Evolutionary conservation across 1,140 invertebrate genomes (phyloP).

Genomic region (Laupala kohalensis): DNA sequence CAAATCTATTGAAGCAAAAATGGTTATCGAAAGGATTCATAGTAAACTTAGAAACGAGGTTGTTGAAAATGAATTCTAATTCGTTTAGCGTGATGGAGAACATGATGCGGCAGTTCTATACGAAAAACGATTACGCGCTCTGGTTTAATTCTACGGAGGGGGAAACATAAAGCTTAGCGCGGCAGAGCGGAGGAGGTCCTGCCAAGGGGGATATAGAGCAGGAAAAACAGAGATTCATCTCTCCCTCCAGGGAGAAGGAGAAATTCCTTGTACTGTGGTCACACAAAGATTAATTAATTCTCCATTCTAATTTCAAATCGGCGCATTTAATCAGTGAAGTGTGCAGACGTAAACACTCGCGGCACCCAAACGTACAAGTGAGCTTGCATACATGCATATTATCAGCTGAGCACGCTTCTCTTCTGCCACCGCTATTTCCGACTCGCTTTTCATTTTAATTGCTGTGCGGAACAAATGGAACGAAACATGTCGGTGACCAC

Average conservation of each 20-base stretch:
- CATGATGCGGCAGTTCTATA: neutral
- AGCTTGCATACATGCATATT: neutral
- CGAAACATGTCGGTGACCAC: neutral
- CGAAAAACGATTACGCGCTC: neutral
- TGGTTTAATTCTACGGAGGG: neutral
- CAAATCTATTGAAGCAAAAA: too few relatives aligned
- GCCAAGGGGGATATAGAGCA: neutral
- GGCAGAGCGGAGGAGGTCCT: neutral
- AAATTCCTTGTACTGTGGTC: conserved; percentile 1
- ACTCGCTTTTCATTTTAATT: conserved; percentile 4
- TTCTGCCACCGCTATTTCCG: neutral
- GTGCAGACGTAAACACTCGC: neutral
- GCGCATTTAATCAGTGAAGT: conserved; percentile 6
- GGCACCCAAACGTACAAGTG: neutral
- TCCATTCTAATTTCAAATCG: conserved; percentile 15
- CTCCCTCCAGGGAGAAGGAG: neutral
- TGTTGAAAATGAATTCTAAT: neutral
- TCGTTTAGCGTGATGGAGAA: neutral
- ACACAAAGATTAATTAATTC: conserved; percentile 15
- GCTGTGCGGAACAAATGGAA: neutral
- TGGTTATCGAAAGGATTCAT: too few relatives aligned
- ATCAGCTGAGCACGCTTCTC: neutral
- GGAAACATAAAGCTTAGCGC: neutral
- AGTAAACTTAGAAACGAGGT: neutral
- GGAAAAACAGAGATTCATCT: neutral